Base-by-base conservation (phyloP, 30 jellyfish, hydroid and myxozoan genomes). In the Turritopsis dohrnii region DNA sequence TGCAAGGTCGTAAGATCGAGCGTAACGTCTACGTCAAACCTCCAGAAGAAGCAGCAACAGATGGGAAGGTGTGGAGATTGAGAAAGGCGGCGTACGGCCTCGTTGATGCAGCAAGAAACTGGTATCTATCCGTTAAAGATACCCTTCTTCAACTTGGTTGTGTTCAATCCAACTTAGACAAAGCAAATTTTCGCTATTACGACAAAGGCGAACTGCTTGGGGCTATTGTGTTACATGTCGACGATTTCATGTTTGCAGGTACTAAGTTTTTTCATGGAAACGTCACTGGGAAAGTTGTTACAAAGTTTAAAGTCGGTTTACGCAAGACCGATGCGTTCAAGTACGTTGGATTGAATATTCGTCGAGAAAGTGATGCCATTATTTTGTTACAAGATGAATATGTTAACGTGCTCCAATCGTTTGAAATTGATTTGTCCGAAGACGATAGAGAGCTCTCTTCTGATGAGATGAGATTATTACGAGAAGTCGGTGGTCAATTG, bases 31-130 rank as follows among this genome's bases (percentile, higher is more conserved):
- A 3, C 60, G 60, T 41, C 5, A 41, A 41, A 13, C 60, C 60
- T 13, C 60, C 60, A 13, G 5, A 3, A 3, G 60, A 41, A 41
- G 60, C 60, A 5, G 5, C 60, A 41, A 3, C 60, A 3, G 60
- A 3, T 0, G 83, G 21, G 0, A 74, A 3, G 65, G 0, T 0
- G 0, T 74, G 83, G 72, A 16, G 1, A 0, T 0, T 0, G 21
- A 16, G 72, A 74, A 74, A 74, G 21, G 83, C 83, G 9, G 83
- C 83, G 13, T 74, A 74, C 71, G 83, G 83, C 0, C 83, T 74
- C 9, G 82, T 74, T 5, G 83, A 74, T 74, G 72, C 83, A 16
- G 83, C 83, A 74, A 26, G 83, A 74, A 74, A 74, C 83, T 16
- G 83, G 83, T 74, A 74, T 23, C 72, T 74, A 16, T 0, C 83